A percentile compares a stretch with the other conserved stretches of the same genome.
Conservation (phyloP, 2,113 vertebrate species). For the Rhinogobius similis region DNA sequence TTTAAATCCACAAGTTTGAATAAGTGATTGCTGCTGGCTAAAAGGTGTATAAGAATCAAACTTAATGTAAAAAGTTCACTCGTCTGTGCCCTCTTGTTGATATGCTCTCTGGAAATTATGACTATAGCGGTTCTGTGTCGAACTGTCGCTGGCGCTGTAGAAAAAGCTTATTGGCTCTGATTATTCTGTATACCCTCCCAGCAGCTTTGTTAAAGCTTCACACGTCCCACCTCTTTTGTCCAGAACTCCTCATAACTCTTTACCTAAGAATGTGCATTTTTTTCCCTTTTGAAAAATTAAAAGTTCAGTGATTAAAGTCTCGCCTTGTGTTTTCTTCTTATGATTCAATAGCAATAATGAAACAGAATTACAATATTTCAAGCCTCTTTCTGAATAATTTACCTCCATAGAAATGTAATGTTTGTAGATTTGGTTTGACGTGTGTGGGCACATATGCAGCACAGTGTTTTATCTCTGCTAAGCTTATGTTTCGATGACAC, state of each 20-base stretch:
- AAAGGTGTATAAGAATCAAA: slow-evolving; percentile 47
- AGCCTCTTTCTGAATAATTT: not conserved
- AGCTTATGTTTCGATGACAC: not conserved
- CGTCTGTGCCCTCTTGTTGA: slow-evolving; percentile 28
- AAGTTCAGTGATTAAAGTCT: slow-evolving; percentile 72
- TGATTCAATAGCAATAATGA: not conserved
- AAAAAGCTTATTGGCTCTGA: slow-evolving; percentile 74
- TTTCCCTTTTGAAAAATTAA: slow-evolving; percentile 76
- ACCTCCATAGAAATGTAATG: not conserved
- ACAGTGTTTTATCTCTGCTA: not conserved
- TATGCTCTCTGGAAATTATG: slow-evolving; percentile 56
- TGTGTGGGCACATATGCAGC: not conserved
- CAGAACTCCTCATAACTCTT: slow-evolving; percentile 45
- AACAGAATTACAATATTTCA: no score
- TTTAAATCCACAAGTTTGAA: slow-evolving; percentile 72
- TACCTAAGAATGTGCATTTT: slow-evolving; percentile 75
- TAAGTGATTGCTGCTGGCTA: slow-evolving; percentile 66
- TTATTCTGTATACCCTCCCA: slow-evolving; percentile 73
- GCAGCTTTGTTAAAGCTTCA: slow-evolving; percentile 71
- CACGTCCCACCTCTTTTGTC: slow-evolving; percentile 42
- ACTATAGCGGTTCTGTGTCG: slow-evolving; percentile 67
- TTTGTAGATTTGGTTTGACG: not conserved
- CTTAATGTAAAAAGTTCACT: slow-evolving; percentile 38
- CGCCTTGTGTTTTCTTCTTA: not conserved
- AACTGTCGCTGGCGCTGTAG: slow-evolving; percentile 68